Base-by-base conservation (phyloP, 2,888 invertebrate species). In the Syritta pipiens region DNA sequence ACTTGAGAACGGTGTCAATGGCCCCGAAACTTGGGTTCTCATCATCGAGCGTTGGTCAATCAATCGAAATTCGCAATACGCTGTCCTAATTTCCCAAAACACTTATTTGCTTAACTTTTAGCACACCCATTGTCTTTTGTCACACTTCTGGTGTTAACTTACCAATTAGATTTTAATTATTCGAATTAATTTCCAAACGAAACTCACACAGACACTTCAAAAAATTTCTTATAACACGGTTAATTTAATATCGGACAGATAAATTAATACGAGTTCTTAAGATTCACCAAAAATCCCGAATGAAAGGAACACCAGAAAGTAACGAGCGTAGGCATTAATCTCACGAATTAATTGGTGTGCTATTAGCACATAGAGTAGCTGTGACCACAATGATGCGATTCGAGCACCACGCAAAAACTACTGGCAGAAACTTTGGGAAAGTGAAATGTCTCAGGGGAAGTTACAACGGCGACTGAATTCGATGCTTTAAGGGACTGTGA, bases 391-490 rank as follows among this genome's bases (percentile, higher is more conserved):
- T 12, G 26, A 32, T n/a, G n/a, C n/a, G 32, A 20, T 6, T 65
- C 24, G 28, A n/a, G n/a, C n/a, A n/a, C n/a, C n/a, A n/a, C n/a
- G n/a, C n/a, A 37, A 3, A 14, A 42, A 42, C 35, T 14, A 53
- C 12, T 26, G 28, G 14, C 24, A 14, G 6, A 26, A 12, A 20
- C 19, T 35, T 32, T 22, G 19, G 30, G 7, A 42, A 53, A 62
- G 77, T 74, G 82, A 84, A 84, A 84, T 82, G 85, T 82, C 83
- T 84, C 83, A 76, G 85, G 82, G 84, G 86, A 85, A 84, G 83
- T 84, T 84, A 84, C 84, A 86, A 83, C 85, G 83, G 72, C 84
- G 83, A 87, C 87, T 87, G 84, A 87, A 84, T 82, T 82, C 12
- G 35, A 69, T 37, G 51, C n/a, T 53, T 24, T 28, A 63, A 53